Conservation (phyloP, 2,888 invertebrate species). For the Rhagonycha lutea region DNA sequence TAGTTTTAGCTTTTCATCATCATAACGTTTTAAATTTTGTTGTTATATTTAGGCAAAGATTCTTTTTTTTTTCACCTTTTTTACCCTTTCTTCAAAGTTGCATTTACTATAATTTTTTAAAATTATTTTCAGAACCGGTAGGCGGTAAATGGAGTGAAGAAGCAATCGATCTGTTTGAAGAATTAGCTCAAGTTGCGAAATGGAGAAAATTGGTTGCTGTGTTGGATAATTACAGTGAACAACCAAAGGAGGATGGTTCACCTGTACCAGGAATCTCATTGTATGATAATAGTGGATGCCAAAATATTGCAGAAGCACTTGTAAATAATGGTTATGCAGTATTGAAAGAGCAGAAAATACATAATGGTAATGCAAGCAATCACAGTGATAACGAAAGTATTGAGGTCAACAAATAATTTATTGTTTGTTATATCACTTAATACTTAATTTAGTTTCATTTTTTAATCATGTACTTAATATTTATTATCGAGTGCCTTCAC, state of each 20-base stretch:
- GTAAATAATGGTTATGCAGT: constrained; percentile 64
- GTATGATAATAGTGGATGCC: constrained; percentile 69
- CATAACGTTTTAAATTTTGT: too few species aligned
- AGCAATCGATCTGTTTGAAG: constrained; percentile 70
- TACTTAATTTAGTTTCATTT: neutral
- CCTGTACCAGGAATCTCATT: constrained; percentile 79
- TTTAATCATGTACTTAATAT: neutral
- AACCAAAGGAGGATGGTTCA: constrained; percentile 62
- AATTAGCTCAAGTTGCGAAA: constrained; percentile 72
- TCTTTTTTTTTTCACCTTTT: neutral
- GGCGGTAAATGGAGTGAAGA: constrained; percentile 65
- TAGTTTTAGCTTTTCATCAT: too few species aligned
- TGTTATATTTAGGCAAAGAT: neutral
- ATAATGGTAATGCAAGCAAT: neutral
- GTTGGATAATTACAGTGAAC: constrained; percentile 73
- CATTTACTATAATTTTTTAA: neutral
- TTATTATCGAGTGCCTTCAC: neutral
- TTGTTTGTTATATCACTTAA: neutral
- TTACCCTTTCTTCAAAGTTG: neutral
- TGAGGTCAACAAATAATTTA: neutral
- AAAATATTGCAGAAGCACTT: constrained; percentile 65
- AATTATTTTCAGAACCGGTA: constrained; percentile 45
- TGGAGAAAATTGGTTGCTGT: constrained; percentile 82
- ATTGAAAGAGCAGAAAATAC: constrained; percentile 37
- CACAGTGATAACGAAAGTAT: neutral